phyloP scores from a whole-genome alignment of 2,113 vertebrate genomes.

The Carassius carassius region DNA sequence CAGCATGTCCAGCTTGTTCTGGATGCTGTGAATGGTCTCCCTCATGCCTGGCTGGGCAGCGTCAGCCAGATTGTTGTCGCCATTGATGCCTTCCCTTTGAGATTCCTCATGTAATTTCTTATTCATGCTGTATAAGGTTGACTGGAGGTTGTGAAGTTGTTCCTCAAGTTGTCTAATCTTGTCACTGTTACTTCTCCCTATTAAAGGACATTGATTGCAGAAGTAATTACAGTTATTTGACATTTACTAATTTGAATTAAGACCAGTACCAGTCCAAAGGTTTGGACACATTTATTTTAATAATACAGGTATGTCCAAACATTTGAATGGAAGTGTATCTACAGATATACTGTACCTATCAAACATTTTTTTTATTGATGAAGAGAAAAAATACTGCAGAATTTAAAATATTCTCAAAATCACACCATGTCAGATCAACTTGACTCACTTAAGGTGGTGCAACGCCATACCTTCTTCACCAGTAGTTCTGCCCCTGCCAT shows the following conservation, averaged over 20 bases:
- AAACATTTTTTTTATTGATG: background rate
- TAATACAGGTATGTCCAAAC: too few species aligned
- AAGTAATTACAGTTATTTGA: background rate
- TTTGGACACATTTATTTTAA: too few species aligned
- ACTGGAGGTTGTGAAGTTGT: constrained; percentile 81
- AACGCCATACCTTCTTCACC: constrained; percentile 78
- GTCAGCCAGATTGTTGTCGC: constrained; percentile 78
- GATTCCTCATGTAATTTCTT: constrained; percentile 73
- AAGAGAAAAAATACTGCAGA: background rate
- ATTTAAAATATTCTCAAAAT: background rate
- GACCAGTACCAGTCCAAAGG: too few species aligned
- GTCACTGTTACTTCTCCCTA: constrained; percentile 77
- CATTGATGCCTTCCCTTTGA: constrained; percentile 64
- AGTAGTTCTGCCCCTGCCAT: constrained; percentile 72
- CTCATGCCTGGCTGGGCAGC: constrained; percentile 84
- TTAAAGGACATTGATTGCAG: background rate
- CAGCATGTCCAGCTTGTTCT: constrained; percentile 84
- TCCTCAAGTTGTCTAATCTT: constrained; percentile 84
- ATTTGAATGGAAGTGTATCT: too few species aligned
- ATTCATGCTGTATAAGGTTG: constrained; percentile 74
- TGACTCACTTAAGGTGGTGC: background rate
- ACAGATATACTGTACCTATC: too few species aligned
- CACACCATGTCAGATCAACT: background rate
- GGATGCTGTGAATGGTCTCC: constrained; percentile 84
- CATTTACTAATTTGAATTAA: background rate